phyloP scores from a whole-genome alignment of 2,888 invertebrate species.

The Apamea anceps region DNA sequence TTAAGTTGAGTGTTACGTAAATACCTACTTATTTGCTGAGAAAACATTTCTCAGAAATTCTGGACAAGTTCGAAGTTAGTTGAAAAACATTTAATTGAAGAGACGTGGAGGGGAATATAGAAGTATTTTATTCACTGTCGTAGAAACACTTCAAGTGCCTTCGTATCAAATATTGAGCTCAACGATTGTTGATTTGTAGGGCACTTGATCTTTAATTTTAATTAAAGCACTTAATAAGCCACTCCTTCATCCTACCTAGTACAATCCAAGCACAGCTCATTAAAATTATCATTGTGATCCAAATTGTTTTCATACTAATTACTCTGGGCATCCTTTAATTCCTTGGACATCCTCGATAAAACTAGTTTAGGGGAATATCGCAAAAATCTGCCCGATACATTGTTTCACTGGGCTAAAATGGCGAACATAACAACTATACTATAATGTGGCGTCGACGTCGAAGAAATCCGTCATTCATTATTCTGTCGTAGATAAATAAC shows the following conservation, averaged over 20 bases:
- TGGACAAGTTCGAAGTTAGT: conserved; percentile 29
- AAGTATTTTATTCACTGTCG: conserved; percentile 1
- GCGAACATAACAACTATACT: conserved; percentile 40
- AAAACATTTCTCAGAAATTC: conserved; percentile 47
- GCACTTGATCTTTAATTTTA: conserved; percentile 18
- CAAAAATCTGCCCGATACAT: conserved; percentile 5
- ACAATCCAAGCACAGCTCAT: background rate
- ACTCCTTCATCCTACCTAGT: conserved; percentile 1
- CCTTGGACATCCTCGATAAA: conserved; percentile 6
- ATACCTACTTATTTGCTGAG: conserved; percentile 45
- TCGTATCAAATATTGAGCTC: background rate
- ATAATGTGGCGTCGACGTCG: conserved; percentile 36
- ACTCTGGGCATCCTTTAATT: background rate
- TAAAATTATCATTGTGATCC: background rate
- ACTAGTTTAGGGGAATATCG: background rate
- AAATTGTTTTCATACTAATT: background rate
- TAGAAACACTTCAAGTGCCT: conserved; percentile 5
- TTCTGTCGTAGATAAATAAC: conserved; percentile 61
- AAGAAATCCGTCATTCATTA: conserved; percentile 62
- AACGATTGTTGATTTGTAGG: background rate
- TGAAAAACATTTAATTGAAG: conserved; percentile 44
- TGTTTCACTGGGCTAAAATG: conserved; percentile 29
- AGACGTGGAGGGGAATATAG: conserved; percentile 5
- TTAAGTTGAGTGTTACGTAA: conserved; percentile 48
- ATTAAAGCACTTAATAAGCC: background rate